Evolutionary conservation across 1,140 invertebrate genomes (phyloP).

Genomic region (Ridgeia piscesae): DNA sequence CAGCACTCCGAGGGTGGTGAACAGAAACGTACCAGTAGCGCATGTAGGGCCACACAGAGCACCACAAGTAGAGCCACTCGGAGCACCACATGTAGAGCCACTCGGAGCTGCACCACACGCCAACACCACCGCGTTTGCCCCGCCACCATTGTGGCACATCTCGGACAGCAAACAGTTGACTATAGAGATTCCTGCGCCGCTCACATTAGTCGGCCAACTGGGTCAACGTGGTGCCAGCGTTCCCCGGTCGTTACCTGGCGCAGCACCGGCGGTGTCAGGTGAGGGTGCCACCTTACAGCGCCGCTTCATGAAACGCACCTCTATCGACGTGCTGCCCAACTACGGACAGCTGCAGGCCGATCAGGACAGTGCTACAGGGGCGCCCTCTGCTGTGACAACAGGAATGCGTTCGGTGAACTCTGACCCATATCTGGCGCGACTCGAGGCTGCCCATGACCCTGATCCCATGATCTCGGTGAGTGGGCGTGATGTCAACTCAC

Average conservation of each 20-base stretch:
- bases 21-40: not conserved
- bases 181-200: conserved; percentile 62
- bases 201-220: not conserved
- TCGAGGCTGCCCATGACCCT: not conserved
- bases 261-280: not conserved
- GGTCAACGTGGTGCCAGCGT: conserved; percentile 29
- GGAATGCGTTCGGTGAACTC: conserved; percentile 43
- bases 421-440: conserved; percentile 41
- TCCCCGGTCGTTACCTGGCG: conserved; percentile 43
- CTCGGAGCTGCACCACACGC: not conserved
- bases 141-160: not conserved
- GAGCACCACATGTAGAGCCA: not conserved
- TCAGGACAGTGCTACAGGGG: not conserved
- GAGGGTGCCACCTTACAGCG: not conserved
- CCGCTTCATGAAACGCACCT: conserved; percentile 46
- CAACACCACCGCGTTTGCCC: not conserved
- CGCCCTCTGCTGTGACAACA: conserved; percentile 16
- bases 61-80: not conserved
- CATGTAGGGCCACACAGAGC: not conserved
- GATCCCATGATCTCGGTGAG: conserved; percentile 30
- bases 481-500: conserved; percentile 38
- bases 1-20: not conserved
- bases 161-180: not conserved
- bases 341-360: conserved; percentile 18
- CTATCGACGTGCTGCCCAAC: conserved; percentile 48